phyloP scores from a whole-genome alignment of 2,888 invertebrate species.

The Heliconius hortense region DNA sequence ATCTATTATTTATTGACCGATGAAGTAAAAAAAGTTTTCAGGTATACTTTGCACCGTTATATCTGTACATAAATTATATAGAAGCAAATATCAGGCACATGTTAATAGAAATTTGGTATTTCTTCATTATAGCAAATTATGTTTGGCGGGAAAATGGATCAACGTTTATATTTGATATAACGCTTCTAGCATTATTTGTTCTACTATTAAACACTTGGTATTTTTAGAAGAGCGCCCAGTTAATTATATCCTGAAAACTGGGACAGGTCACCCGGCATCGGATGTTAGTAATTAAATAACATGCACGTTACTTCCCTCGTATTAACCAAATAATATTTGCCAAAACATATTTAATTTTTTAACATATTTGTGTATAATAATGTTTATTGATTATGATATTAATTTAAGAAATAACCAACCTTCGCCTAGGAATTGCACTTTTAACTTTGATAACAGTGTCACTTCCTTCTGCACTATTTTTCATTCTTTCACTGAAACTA shows the following conservation, averaged over 20 bases:
- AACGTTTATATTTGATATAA: background rate
- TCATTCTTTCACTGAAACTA: conserved; percentile 62
- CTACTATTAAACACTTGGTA: conserved; percentile 42
- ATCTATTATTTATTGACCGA: too few relatives aligned
- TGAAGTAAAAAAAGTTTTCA: too few relatives aligned
- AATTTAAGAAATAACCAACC: conserved; percentile 60
- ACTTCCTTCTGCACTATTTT: conserved; percentile 51
- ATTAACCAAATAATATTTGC: background rate
- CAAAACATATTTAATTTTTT: background rate
- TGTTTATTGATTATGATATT: conserved; percentile 12
- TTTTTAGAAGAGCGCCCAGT: conserved; percentile 52
- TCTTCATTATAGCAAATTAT: background rate
- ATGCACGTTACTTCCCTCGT: conserved; percentile 5
- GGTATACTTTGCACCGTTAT: background rate
- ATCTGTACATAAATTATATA: background rate
- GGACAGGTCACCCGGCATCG: conserved; percentile 50
- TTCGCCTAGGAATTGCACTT: conserved; percentile 74
- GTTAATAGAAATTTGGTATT: background rate
- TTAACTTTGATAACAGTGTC: conserved; percentile 73
- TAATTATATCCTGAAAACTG: conserved; percentile 66
- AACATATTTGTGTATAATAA: background rate
- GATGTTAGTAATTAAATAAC: conserved; percentile 35
- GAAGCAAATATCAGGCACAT: background rate
- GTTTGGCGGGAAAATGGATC: conserved; percentile 24
- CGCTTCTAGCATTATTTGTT: conserved; percentile 12